These are phyloP conservation scores for Anguilla japonica DNA, from an alignment of 2,113 vertebrate genomes.

Conservation along the genomic window DNA sequence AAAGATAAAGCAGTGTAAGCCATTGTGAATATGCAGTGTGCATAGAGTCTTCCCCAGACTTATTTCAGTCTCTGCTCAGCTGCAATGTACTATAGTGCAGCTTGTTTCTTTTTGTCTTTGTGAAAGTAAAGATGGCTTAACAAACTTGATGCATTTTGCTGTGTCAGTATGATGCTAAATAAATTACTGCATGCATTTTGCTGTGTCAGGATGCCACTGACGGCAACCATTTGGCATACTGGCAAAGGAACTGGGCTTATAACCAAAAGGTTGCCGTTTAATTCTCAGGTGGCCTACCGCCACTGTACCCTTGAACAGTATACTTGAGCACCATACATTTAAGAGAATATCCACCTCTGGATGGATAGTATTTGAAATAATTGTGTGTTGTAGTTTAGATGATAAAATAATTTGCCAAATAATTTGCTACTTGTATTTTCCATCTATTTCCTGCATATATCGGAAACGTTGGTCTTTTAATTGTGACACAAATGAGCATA, in stretches of 20 bases:
- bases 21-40: background rate
- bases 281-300: background rate
- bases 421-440: background rate
- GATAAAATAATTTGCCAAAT: background rate
- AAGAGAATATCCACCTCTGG: background rate
- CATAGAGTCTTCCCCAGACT: background rate
- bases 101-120: background rate
- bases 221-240: background rate
- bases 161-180: background rate
- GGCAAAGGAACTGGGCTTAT: background rate
- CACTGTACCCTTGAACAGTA: background rate
- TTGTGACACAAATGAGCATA: background rate
- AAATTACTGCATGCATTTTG: background rate
- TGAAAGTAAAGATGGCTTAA: background rate
- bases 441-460: background rate
- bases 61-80: background rate
- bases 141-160: background rate
- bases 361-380: too few species aligned
- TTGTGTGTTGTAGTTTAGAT: background rate
- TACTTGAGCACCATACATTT: background rate
- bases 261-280: background rate
- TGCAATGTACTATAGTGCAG: background rate
- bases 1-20: background rate
- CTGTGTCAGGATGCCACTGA: background rate
- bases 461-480: background rate